A percentile compares a stretch with the other conserved stretches of the same genome.
Evolutionary conservation across 2,888 invertebrate species (phyloP).

Genomic region (Agrochola macilenta): DNA sequence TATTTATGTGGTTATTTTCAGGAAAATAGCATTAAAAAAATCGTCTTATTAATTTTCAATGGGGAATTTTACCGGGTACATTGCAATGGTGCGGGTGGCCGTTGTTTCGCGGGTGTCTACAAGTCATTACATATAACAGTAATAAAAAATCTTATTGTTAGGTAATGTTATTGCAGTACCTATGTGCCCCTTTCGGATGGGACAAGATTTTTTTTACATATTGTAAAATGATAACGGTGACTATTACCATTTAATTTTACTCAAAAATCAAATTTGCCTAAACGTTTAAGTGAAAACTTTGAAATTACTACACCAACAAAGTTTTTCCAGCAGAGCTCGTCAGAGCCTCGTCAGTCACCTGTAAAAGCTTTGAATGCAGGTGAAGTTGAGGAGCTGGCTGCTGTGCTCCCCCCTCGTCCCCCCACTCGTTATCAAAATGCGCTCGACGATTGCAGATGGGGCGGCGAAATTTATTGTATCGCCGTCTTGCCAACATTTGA

Average conservation of each 20-base stretch:
- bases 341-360: conserved; percentile 46
- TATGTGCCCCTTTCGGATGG: no score
- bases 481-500: conserved; percentile 52
- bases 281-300: conserved; percentile 8
- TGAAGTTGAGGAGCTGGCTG: conserved; percentile 34
- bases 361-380: conserved; percentile 50
- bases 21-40: no score
- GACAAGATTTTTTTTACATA: no score
- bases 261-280: not conserved
- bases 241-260: not conserved
- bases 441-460: conserved; percentile 60
- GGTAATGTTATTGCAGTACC: no score
- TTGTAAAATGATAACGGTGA: no score
- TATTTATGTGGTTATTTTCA: no score
- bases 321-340: conserved; percentile 33
- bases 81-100: no score
- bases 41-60: no score
- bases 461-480: conserved; percentile 52
- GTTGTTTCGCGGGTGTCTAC: no score
- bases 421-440: conserved; percentile 53
- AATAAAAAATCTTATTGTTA: no score
- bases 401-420: not conserved
- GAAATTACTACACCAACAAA: conserved; percentile 12
- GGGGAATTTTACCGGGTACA: no score
- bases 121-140: no score